These are phyloP conservation scores for Platerodrilus igneus DNA, from an alignment of 2,888 invertebrate genomes.

Conservation along the genomic window DNA sequence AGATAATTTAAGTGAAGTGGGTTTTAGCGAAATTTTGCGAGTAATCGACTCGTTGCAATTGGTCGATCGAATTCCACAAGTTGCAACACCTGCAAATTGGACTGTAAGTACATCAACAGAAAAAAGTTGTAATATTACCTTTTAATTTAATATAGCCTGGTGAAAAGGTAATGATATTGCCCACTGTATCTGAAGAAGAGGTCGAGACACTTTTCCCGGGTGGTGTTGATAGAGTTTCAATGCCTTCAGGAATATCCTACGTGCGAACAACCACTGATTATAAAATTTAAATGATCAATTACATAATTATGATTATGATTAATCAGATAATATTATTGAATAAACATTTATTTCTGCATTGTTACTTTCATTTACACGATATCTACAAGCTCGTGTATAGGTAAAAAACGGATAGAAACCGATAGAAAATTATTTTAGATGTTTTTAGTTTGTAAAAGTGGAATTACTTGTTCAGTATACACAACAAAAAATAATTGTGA, in stretches of 20 bases:
- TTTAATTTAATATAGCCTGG: slow-evolving; percentile 54
- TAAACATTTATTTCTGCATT: too few relatives aligned
- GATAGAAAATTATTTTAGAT: too few relatives aligned
- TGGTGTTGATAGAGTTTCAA: slow-evolving; percentile 59
- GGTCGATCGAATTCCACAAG: slow-evolving; percentile 60
- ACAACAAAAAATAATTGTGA: too few relatives aligned
- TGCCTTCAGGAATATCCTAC: slow-evolving; percentile 75
- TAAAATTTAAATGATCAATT: slow-evolving; percentile 40
- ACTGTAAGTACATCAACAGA: slow-evolving; percentile 34
- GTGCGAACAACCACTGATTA: slow-evolving; percentile 69
- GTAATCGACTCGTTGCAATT: slow-evolving; percentile 80
- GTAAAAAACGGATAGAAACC: too few relatives aligned
- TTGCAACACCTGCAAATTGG: slow-evolving; percentile 44
- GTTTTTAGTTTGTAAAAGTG: too few relatives aligned
- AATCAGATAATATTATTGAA: too few relatives aligned
- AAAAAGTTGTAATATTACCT: too few relatives aligned
- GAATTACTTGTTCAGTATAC: too few relatives aligned
- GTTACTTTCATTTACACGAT: too few relatives aligned
- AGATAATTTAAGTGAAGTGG: too few relatives aligned
- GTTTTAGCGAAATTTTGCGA: slow-evolving; percentile 75
- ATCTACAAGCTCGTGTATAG: too few relatives aligned
- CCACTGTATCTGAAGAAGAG: slow-evolving; percentile 63
- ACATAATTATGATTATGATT: too few relatives aligned
- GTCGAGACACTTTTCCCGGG: slow-evolving; percentile 63
- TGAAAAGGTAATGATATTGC: slow-evolving; percentile 76